Evolutionary conservation across 1,140 invertebrate species (phyloP).

Genomic region (Sinonovacula constricta): DNA sequence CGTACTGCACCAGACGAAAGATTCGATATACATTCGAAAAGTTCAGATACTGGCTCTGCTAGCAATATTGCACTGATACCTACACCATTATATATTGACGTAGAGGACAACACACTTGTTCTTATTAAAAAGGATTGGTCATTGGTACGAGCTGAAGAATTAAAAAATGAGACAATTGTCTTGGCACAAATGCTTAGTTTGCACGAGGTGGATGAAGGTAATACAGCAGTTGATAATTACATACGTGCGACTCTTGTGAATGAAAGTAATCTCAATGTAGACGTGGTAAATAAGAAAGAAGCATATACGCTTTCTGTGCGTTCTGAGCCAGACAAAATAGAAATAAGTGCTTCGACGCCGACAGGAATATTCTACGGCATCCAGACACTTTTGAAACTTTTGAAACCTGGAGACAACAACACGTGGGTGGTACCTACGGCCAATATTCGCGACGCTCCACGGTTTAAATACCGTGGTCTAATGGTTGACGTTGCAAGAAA

Average conservation of each 20-base stretch:
- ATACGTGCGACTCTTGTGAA: no score
- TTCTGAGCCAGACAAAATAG: no score
- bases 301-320: no score
- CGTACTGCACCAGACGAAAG: no score
- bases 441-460: slow-evolving; percentile 60
- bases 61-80: slow-evolving; percentile 44
- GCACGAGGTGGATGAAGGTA: no score
- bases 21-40: no score
- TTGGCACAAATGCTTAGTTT: neutral
- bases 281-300: no score
- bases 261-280: no score
- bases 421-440: slow-evolving; percentile 36
- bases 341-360: slow-evolving; percentile 32
- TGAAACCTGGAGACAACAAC: neutral
- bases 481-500: slow-evolving; percentile 75
- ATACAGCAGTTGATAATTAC: no score
- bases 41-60: no score
- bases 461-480: slow-evolving; percentile 70
- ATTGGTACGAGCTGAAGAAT: neutral
- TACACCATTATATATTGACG: slow-evolving; percentile 1
- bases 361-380: slow-evolving; percentile 61
- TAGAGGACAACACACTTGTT: neutral
- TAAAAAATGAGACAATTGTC: neutral
- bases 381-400: slow-evolving; percentile 59
- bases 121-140: slow-evolving; percentile 36